Base-by-base conservation (phyloP, 2,888 invertebrate species). In the Opisthograptis luteolata region DNA sequence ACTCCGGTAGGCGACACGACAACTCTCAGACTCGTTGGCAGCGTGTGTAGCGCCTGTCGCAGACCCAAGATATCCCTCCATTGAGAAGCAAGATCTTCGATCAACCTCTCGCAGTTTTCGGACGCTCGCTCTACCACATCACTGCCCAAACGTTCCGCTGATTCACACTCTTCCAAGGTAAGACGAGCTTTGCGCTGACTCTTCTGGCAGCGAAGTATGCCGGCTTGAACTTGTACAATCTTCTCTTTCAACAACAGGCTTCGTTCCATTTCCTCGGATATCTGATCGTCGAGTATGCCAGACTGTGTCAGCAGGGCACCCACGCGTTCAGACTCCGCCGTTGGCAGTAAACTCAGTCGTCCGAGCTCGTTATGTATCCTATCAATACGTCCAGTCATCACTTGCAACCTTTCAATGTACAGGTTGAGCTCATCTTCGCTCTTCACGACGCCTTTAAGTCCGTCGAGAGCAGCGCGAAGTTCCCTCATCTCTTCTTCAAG, bases 371-470 rank as follows among this genome's bases (percentile, higher is more conserved):
- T 95, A 69, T 96, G 95, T 57, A 96, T 96, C 36, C 94, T 92
- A 44, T 94, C 94, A n/a, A 96, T 93, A 8, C 96, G 92, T 2
- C 93, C 92, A 24, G 93, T 94, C 80, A 96, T 92, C 0, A 96
- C 94, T 82, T 96, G 96, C 5, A 96, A 84, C 39, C 96, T 91
- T 79, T 97, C 96, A 5, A 96, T 94, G 70, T 96, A 96, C 3
- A 96, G 86, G 63, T 94, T 94, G 0, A 97, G 87, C 70, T 97
- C 96, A 62, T 97, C 96, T 68, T 96, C 96, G 41, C 94, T 96
- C 71, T 95, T 96, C 31, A 97, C 94, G 0, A 96, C 94, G 1
- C 96, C 95, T 73, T 95, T 94, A 52, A 96, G 92, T 56, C 93
- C 92, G 17, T 95, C 94, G 51, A 96, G 85, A 9, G 94, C 92